A percentile compares a stretch with the other conserved stretches of the same genome.
Conservation (phyloP, 2,797 vertebrate species). For the Heteromormyrus szaboi region DNA sequence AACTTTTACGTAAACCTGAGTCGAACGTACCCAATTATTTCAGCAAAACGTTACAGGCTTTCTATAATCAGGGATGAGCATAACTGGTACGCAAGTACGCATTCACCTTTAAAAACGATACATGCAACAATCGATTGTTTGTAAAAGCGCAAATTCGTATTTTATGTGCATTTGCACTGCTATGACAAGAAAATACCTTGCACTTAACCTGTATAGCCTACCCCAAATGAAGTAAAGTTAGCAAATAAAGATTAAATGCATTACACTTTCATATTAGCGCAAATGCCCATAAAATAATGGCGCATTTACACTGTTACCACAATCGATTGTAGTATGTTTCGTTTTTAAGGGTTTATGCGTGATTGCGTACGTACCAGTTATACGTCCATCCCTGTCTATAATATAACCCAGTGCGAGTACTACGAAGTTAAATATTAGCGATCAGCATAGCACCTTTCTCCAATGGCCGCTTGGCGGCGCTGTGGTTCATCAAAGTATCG, state of each 20-base stretch:
- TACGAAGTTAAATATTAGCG: background rate
- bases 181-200: background rate
- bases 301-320: background rate
- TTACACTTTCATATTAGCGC: background rate
- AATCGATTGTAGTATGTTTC: background rate
- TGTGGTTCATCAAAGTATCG: background rate
- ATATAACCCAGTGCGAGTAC: background rate
- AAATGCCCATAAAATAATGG: background rate
- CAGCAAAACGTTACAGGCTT: too few relatives aligned
- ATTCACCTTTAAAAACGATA: too few relatives aligned
- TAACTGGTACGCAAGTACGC: too few relatives aligned
- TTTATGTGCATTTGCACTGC: too few relatives aligned
- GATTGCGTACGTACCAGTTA: background rate
- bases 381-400: background rate
- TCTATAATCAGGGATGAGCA: too few relatives aligned
- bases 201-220: background rate
- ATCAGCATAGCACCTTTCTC: background rate
- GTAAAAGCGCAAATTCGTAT: too few relatives aligned
- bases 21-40: too few relatives aligned
- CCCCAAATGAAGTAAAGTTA: background rate
- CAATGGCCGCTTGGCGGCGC: background rate
- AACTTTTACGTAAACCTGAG: too few relatives aligned
- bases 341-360: background rate
- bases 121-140: too few relatives aligned
- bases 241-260: background rate